A percentile compares a stretch with the other conserved stretches of the same genome.
These are phyloP conservation scores for Palaemon carinicauda DNA, from an alignment of 1,140 invertebrate species.

Conservation along the genomic window DNA sequence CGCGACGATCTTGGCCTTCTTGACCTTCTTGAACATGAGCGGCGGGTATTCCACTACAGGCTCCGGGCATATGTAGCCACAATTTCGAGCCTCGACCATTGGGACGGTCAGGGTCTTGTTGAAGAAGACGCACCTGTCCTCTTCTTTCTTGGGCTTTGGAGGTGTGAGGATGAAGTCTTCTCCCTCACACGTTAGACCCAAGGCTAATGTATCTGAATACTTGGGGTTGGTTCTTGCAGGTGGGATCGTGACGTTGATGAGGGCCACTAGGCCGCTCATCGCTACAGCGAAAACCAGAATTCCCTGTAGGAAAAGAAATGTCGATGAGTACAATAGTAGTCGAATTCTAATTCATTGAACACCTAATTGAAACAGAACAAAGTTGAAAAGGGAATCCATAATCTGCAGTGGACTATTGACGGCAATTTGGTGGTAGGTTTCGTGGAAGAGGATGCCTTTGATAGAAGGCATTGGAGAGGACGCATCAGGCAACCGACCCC, in stretches of 20 bases:
- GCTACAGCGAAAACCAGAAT: conserved; percentile 51
- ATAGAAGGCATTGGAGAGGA: too few relatives aligned
- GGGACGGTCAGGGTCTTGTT: conserved; percentile 24
- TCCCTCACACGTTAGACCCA: conserved; percentile 41
- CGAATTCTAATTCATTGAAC: background rate
- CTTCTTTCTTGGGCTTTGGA: background rate
- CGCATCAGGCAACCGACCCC: too few relatives aligned
- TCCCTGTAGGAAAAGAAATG: background rate
- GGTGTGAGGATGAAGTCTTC: conserved; percentile 35
- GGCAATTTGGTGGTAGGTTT: too few relatives aligned
- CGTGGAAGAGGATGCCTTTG: too few relatives aligned
- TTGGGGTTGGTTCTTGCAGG: conserved; percentile 40
- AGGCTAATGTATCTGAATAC: conserved; percentile 24
- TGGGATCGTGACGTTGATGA: conserved; percentile 41
- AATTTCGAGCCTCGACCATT: conserved; percentile 25
- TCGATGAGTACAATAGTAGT: background rate
- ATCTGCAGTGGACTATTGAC: too few relatives aligned
- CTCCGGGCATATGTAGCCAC: conserved; percentile 38
- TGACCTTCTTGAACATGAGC: conserved; percentile 6
- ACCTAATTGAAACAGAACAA: too few relatives aligned
- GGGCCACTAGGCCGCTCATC: conserved; percentile 48
- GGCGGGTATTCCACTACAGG: conserved; percentile 33
- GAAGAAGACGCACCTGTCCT: conserved; percentile 32
- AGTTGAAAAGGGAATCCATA: too few relatives aligned
- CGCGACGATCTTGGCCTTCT: conserved; percentile 12